Conservation (phyloP, 2,797 vertebrate genomes). For the Anguilla marmorata region DNA sequence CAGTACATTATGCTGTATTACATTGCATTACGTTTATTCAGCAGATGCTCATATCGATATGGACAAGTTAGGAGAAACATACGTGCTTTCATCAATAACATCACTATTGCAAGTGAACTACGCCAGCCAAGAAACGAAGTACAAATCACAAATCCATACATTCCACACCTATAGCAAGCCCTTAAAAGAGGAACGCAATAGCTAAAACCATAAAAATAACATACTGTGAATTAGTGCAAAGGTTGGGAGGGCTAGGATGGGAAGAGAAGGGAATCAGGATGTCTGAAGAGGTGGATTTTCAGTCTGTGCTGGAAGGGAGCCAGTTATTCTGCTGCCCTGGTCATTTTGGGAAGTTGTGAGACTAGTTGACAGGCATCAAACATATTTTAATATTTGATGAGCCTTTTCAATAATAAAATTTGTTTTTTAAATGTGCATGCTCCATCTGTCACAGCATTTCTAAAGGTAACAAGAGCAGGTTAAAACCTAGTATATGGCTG, state of each 20-base stretch:
- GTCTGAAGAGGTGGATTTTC: background rate
- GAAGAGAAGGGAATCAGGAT: background rate
- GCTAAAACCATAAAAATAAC: too few relatives aligned
- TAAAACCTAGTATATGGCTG: too few relatives aligned
- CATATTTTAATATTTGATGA: too few relatives aligned
- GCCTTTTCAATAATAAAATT: too few relatives aligned
- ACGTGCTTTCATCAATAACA: background rate
- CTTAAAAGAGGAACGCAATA: too few relatives aligned
- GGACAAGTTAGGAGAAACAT: background rate
- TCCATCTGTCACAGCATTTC: too few relatives aligned
- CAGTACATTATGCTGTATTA: background rate
- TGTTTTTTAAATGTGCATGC: too few relatives aligned
- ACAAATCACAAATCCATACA: too few relatives aligned
- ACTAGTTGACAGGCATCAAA: background rate
- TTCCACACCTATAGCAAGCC: too few relatives aligned
- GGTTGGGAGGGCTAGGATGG: too few relatives aligned
- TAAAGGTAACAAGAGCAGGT: too few relatives aligned
- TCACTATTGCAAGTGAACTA: background rate
- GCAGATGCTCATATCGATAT: background rate
- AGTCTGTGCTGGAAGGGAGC: background rate
- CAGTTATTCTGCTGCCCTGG: background rate
- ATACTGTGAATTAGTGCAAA: too few relatives aligned
- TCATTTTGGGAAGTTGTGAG: background rate
- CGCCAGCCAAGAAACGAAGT: background rate
- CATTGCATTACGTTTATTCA: background rate